Conservation (phyloP, 2,888 invertebrate species). For the Andrena bicolor region DNA sequence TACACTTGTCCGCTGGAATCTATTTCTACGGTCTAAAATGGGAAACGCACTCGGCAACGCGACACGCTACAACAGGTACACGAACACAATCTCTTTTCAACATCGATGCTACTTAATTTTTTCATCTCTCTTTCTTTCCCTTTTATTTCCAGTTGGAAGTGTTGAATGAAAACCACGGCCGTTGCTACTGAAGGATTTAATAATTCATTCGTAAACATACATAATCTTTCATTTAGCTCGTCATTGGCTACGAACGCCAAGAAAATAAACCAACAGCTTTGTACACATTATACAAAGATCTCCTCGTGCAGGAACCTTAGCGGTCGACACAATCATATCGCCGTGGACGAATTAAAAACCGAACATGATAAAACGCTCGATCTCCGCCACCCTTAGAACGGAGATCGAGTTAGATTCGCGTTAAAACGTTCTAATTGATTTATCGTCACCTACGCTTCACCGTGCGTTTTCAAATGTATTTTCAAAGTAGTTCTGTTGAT, state of each 20-base stretch:
- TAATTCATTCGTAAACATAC: conserved; percentile 31
- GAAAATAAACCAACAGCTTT: conserved; percentile 15
- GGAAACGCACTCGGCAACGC: not conserved
- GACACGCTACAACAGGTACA: not conserved
- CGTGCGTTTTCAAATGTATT: conserved; percentile 77
- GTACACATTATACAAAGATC: conserved; percentile 27
- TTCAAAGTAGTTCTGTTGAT: conserved; percentile 76
- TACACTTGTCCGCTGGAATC: conserved; percentile 25
- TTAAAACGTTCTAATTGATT: not conserved
- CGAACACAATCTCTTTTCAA: not conserved
- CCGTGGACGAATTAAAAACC: not conserved
- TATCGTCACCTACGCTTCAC: conserved; percentile 28
- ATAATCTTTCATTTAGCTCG: conserved; percentile 4
- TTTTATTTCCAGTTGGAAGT: not conserved
- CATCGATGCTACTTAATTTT: not conserved
- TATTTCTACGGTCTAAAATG: not conserved
- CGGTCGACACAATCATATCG: not conserved
- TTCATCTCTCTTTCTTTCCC: not conserved
- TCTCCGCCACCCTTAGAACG: conserved; percentile 10
- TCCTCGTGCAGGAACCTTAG: conserved; percentile 1
- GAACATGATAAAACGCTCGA: not conserved
- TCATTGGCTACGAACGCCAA: conserved; percentile 13
- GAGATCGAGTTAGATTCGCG: not conserved
- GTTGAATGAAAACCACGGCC: not conserved
- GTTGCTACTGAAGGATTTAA: conserved; percentile 39